Conservation (phyloP, 2,888 invertebrate genomes). For the Netelia melanura region DNA sequence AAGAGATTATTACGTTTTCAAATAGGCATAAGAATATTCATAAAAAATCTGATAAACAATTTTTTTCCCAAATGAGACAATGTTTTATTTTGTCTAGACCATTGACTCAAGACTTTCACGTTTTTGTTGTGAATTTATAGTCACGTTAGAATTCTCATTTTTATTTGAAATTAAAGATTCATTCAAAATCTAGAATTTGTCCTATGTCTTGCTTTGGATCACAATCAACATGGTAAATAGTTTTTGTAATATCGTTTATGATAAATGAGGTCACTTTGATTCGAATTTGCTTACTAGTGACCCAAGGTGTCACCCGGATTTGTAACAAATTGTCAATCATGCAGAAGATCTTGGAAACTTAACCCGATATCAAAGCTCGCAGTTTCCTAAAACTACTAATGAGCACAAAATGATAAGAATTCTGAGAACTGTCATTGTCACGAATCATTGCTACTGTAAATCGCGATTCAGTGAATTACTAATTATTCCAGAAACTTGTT, state of each 20-base stretch:
- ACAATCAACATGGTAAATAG: neutral
- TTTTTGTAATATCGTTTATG: neutral
- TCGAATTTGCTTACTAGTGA: neutral
- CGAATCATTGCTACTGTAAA: conserved; percentile 45
- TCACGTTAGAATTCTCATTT: neutral
- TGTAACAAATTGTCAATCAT: neutral
- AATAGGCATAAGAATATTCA: neutral
- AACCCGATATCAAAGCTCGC: neutral
- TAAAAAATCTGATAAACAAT: neutral
- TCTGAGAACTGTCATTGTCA: conserved; percentile 33
- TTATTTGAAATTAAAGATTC: neutral
- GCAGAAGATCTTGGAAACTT: neutral
- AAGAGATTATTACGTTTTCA: neutral
- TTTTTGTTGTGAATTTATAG: conserved; percentile 8
- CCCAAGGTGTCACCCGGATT: neutral
- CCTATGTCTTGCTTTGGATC: neutral
- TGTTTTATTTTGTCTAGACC: neutral
- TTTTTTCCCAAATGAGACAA: neutral
- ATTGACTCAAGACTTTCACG: conserved; percentile 8
- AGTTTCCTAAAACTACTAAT: conserved; percentile 1
- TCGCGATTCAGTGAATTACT: conserved; percentile 49
- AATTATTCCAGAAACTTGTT: conserved; percentile 52
- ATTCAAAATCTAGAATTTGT: too few relatives aligned
- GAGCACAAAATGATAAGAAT: conserved; percentile 7
- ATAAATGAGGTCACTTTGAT: neutral